Evolutionary conservation across 2,797 vertebrate species (phyloP).

Genomic region (Onychomys leucogaster): DNA sequence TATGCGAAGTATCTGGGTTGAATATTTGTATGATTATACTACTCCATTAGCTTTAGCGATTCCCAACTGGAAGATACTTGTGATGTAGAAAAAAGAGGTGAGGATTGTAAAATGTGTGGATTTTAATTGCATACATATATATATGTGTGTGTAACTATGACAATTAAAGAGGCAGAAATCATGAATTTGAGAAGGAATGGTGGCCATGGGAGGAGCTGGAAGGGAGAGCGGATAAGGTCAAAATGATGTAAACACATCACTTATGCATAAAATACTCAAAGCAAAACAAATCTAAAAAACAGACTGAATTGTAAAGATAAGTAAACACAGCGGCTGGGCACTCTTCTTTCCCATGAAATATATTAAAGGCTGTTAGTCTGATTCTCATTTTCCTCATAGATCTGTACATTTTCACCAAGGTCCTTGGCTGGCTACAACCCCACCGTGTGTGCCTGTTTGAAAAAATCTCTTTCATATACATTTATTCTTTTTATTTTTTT

Average conservation of each 20-base stretch:
- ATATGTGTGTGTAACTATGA: not conserved
- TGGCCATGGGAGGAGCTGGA: not conserved
- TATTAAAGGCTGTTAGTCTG: not conserved
- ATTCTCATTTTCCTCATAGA: not conserved
- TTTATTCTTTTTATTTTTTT: conserved; percentile 32
- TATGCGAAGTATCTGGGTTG: not conserved
- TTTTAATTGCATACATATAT: not conserved
- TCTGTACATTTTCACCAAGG: not conserved
- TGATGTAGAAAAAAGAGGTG: not conserved
- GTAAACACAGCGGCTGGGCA: not conserved
- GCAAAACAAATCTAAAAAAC: not conserved
- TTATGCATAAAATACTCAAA: not conserved
- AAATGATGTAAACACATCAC: not conserved
- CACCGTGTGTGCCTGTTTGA: not conserved
- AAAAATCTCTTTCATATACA: not conserved
- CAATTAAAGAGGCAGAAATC: not conserved
- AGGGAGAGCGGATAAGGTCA: not conserved
- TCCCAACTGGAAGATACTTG: not conserved
- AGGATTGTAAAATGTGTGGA: not conserved
- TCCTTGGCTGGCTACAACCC: not conserved
- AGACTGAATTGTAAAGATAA: not conserved
- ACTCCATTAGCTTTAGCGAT: not conserved
- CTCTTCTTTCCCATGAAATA: not conserved
- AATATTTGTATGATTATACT: conserved; percentile 2
- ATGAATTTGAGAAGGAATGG: not conserved